Base-by-base conservation (phyloP, 2,113 vertebrate species). In the Carettochelys insculpta region DNA sequence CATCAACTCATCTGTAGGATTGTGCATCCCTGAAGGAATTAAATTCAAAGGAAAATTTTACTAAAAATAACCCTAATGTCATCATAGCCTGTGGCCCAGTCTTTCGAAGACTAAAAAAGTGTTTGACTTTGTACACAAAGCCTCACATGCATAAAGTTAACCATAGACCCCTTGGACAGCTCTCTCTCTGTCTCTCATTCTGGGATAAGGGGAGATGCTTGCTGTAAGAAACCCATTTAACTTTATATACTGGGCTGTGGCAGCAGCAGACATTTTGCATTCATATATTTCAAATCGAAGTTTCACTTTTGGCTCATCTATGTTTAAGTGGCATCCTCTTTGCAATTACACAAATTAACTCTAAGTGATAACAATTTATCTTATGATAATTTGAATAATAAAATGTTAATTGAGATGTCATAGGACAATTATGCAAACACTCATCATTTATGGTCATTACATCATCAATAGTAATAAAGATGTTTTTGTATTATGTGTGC, bases 61-160 rank as follows among this genome's bases (percentile, higher is more conserved):
- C 88, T 80, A 77, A 73, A 48, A 68, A 94, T 22, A 87, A 58
- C 92, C 75, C 68, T 41, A 61, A n/a, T 68, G 34, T 68, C 82
- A 86, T 80, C 80, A 92, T 78, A 90, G 88, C 94, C 92, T 86
- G 76, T 90, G 87, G 95, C 43, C 83, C 61, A 82, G 90, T 78
- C 86, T 93, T 41, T 47, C 75, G 83, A 58, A 93, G 85, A 90
- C 90, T 95, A 93, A 89, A 93, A 75, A 93, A 93, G 86, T 82
- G 92, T 86, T 95, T 93, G 92, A 95, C 89, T 96, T 88, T 91
- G 85, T 84, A 87, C 78, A 87, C 92, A 93, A 95, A 90, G 87
- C 90, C 58, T 34, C 93, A 96, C 90, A 90, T 87, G 91, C 85
- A 94, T 80, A 87, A 85, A 92, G 22, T 3, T 94, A 91, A 68